phyloP scores from a whole-genome alignment of 2,888 invertebrate species.

The Cheiracanthium punctorium region DNA sequence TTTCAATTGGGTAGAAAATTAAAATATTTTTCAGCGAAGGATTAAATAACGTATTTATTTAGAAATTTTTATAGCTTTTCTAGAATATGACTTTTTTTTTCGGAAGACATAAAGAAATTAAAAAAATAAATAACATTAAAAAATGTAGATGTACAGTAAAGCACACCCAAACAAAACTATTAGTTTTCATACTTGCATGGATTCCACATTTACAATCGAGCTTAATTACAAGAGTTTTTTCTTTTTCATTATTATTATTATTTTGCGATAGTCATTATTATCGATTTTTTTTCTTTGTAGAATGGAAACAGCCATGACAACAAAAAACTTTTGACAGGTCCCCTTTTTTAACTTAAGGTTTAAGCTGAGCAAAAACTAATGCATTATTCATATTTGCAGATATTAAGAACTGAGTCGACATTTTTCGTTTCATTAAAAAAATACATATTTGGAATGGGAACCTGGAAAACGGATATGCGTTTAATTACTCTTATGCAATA shows the following conservation, averaged over 20 bases:
- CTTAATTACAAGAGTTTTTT: neutral
- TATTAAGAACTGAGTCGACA: neutral
- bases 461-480: neutral
- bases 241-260: neutral
- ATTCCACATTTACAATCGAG: neutral
- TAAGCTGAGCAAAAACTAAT: neutral
- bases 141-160: too few relatives aligned
- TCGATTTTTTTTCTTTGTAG: neutral
- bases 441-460: neutral
- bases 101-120: too few relatives aligned
- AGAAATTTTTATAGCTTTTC: neutral
- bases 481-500: neutral
- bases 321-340: neutral
- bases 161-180: neutral
- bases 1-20: too few relatives aligned
- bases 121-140: too few relatives aligned
- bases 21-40: too few relatives aligned
- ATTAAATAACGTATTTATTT: neutral
- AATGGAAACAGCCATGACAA: neutral
- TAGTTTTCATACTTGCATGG: neutral
- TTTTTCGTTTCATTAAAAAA: neutral
- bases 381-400: neutral
- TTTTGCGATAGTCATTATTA: neutral
- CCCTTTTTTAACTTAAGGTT: neutral
- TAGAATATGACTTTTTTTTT: too few relatives aligned